phyloP scores from a whole-genome alignment of 2,113 vertebrate species.

The Phylloscopus whistleri region DNA sequence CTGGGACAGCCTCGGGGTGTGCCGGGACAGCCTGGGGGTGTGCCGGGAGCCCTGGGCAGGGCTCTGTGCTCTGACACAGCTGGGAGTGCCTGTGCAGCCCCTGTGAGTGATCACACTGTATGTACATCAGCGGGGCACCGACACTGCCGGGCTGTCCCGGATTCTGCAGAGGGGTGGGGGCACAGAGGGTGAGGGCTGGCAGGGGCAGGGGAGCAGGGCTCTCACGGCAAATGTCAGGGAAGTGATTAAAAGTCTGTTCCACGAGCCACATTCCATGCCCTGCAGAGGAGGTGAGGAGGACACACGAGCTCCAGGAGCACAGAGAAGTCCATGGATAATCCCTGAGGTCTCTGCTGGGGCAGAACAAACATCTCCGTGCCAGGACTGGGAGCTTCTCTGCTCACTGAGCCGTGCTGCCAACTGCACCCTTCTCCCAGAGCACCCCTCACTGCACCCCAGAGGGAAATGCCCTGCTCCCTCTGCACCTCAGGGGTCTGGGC shows the following conservation, averaged over 20 bases:
- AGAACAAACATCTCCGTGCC: not conserved
- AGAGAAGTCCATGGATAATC: not conserved
- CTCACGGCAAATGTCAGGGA: not conserved
- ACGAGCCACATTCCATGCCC: not conserved
- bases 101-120: not conserved
- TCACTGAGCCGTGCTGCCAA: not conserved
- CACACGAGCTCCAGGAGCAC: not conserved
- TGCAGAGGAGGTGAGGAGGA: not conserved
- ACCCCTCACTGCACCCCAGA: not conserved
- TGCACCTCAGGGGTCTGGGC: no score
- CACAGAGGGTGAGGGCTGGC: rapidly evolving
- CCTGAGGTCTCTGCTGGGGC: not conserved
- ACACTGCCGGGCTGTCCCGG: not conserved
- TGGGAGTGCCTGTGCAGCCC: not conserved
- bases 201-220: not conserved
- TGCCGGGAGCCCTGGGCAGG: not conserved
- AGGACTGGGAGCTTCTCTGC: not conserved
- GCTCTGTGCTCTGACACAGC: not conserved
- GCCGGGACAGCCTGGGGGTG: not conserved
- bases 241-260: not conserved
- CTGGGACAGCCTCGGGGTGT: not conserved
- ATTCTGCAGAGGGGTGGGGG: not conserved
- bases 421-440: not conserved
- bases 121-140: not conserved
- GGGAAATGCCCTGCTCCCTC: not conserved